Evolutionary conservation across 1,140 invertebrate species (phyloP), one percentile per base, ranked within the genome.

Genomic region (Eupeodes corollae): DNA sequence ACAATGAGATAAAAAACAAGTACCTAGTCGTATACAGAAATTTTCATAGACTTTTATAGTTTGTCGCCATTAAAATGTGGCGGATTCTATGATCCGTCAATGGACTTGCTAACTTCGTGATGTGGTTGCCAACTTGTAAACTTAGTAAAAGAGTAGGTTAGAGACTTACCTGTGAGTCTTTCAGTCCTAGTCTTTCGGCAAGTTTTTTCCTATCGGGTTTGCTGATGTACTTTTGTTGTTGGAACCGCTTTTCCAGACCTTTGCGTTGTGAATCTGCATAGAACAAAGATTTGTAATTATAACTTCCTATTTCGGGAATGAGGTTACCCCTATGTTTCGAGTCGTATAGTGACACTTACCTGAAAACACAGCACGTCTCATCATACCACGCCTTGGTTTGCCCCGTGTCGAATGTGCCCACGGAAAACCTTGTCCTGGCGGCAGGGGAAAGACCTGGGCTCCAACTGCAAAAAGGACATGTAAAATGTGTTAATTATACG

Each of bases 141-240:
- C n/a, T n/a, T n/a, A n/a, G n/a, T n/a, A n/a, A 26, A 26, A 26
- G 21, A 26, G 21, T 3, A 26, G 3, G 3, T 26, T 26, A 5
- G 21, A 18, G n/a, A 56, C 73, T 78, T 58, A 92, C 90, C 81
- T 92, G 89, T 58, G 88, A 91, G 61, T 98, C 94, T 57, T 94
- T 96, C 1, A 98, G 76, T 6, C 92, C 93, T 34, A 98, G 75
- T 68, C 93, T 91, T 64, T 94, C 91, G 0, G 94, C 94, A 26
- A 98, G 71, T 62, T 96, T 95, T 70, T 95, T 90, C 60, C 94
- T 79, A 70, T 98, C 93, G 1, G 92, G 92, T 69, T 98, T 98
- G 48, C 89, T 94, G 59, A 98, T 97, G 69, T 98, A 98, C 69
- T 97, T 96, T 70, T 98, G 93, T n/a, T 93, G 78, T 67, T 93